Conservation (phyloP, 2,888 invertebrate genomes). For the Stegophylla sp. region DNA sequence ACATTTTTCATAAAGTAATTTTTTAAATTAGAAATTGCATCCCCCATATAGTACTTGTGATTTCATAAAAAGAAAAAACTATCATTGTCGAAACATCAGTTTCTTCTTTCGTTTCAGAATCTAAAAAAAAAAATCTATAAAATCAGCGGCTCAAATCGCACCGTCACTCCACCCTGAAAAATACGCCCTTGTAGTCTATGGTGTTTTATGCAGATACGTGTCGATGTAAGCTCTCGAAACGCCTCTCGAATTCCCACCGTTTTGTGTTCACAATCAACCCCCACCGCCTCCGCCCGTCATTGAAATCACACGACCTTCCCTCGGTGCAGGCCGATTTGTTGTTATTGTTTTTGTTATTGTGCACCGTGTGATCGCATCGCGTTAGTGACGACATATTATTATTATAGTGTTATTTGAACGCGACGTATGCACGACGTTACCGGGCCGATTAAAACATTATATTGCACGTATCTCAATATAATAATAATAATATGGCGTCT, state of each 20-base stretch:
- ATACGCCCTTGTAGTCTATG: too few species aligned
- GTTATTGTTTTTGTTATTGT: too few species aligned
- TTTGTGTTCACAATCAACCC: background rate
- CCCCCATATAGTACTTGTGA: too few species aligned
- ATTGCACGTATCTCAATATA: slow-evolving; percentile 8
- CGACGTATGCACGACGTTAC: background rate
- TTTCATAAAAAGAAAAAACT: too few species aligned
- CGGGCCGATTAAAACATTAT: slow-evolving; percentile 10
- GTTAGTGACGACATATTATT: background rate
- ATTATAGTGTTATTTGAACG: background rate
- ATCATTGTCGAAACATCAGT: too few species aligned
- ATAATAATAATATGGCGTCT: slow-evolving; percentile 13
- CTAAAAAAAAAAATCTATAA: too few species aligned
- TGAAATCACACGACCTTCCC: background rate
- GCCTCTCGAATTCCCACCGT: background rate
- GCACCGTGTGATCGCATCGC: background rate
- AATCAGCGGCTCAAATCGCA: too few species aligned
- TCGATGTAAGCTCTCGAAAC: background rate
- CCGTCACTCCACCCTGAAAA: too few species aligned
- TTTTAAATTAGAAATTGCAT: too few species aligned
- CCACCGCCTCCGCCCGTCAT: too few species aligned
- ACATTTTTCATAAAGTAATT: too few species aligned
- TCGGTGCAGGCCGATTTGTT: background rate
- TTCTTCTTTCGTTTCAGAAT: too few species aligned
- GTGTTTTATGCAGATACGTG: background rate